Evolutionary conservation across 2,113 vertebrate genomes (phyloP).

Genomic region (Puffinus mauretanicus): DNA sequence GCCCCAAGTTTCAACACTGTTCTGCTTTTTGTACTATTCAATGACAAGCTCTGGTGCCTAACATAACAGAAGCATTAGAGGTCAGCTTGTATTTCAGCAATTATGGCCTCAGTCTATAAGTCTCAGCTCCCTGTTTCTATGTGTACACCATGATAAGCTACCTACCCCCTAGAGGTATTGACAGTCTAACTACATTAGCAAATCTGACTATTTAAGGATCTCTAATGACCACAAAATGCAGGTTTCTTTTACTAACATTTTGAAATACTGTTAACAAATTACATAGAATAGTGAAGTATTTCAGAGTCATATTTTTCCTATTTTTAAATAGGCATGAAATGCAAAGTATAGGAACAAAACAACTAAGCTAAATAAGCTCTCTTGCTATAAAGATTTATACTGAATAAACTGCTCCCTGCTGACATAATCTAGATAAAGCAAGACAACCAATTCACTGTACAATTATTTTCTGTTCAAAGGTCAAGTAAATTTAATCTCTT

Average conservation of each 20-base stretch:
- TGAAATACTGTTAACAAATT: neutral
- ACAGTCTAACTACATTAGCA: neutral
- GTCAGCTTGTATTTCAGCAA: neutral
- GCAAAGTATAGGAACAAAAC: neutral
- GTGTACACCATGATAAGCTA: neutral
- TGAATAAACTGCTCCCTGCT: neutral
- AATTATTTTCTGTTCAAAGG: neutral
- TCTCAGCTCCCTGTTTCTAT: neutral
- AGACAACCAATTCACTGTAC: neutral
- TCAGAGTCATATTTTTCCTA: neutral
- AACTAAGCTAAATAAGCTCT: neutral
- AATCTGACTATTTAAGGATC: neutral
- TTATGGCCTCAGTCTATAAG: neutral
- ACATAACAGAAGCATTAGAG: neutral
- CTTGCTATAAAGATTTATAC: neutral
- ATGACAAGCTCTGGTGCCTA: neutral
- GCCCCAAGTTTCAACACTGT: neutral
- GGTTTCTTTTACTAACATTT: neutral
- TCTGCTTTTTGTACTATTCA: neutral
- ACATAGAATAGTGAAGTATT: neutral
- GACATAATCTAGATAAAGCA: neutral
- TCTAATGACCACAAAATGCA: neutral
- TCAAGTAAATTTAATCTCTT: neutral
- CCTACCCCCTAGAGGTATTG: accelerated
- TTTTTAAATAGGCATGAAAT: neutral